These are phyloP conservation scores for Ephestia elutella DNA, from an alignment of 1,140 invertebrate genomes.

Conservation along the genomic window DNA sequence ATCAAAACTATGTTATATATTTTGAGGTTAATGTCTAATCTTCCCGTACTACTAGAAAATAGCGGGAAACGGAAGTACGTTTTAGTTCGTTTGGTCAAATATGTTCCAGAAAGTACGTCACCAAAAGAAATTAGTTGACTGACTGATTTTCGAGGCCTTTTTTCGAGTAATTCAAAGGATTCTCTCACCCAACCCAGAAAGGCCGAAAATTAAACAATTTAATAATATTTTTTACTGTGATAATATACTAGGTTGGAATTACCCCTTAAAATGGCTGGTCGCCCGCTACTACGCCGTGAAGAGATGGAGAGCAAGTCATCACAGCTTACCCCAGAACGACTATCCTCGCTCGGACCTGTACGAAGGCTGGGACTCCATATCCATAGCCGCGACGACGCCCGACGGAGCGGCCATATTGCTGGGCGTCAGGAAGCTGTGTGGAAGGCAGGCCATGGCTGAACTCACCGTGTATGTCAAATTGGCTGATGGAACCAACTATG, in stretches of 20 bases:
- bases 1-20: no score
- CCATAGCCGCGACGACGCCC: constrained; percentile 56
- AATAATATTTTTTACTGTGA: not conserved
- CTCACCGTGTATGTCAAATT: constrained; percentile 64
- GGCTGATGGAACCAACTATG: constrained; percentile 66
- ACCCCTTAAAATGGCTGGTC: constrained; percentile 48
- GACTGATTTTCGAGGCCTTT: no score
- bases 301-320: constrained; percentile 43
- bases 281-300: constrained; percentile 49
- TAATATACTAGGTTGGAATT: constrained; percentile 59
- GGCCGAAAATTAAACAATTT: no score
- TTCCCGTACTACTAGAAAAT: no score
- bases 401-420: constrained; percentile 61
- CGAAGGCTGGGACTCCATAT: constrained; percentile 52
- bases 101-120: no score
- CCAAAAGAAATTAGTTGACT: no score
- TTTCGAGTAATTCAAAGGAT: no score
- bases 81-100: no score
- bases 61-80: no score
- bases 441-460: constrained; percentile 50
- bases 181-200: no score
- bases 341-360: constrained; percentile 24
- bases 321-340: constrained; percentile 19
- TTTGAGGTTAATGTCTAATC: no score
- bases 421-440: constrained; percentile 52